These are phyloP conservation scores for Atlantisia rogersi DNA, from an alignment of 2,113 vertebrate species.

Conservation along the genomic window DNA sequence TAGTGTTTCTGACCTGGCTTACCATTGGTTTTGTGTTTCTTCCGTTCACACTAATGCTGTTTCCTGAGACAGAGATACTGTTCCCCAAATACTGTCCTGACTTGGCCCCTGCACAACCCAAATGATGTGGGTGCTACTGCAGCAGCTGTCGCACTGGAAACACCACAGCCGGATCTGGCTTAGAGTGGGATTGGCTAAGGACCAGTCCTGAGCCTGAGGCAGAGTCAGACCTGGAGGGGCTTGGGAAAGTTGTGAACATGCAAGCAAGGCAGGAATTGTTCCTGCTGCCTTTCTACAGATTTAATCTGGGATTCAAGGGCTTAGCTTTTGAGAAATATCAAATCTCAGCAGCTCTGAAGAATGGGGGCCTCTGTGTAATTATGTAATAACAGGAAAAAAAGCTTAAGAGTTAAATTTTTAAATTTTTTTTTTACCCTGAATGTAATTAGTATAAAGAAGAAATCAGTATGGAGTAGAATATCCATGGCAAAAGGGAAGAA, in stretches of 20 bases:
- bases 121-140: neutral
- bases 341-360: neutral
- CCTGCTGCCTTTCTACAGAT: neutral
- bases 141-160: neutral
- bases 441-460: neutral
- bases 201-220: neutral
- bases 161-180: neutral
- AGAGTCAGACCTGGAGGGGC: neutral
- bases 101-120: neutral
- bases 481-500: neutral
- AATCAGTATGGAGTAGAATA: neutral
- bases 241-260: neutral
- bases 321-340: neutral
- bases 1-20: neutral
- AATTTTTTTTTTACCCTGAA: neutral
- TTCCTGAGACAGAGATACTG: neutral
- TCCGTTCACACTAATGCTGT: neutral
- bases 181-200: neutral
- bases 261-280: constrained; percentile 1
- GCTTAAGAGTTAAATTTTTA: neutral
- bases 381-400: neutral
- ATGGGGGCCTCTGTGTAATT: neutral
- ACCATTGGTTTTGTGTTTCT: neutral
- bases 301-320: neutral
- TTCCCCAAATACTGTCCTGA: neutral